A percentile compares a stretch with the other conserved stretches of the same genome.
phyloP scores from a whole-genome alignment of 2,888 invertebrate genomes.

The Carcina quercana region DNA sequence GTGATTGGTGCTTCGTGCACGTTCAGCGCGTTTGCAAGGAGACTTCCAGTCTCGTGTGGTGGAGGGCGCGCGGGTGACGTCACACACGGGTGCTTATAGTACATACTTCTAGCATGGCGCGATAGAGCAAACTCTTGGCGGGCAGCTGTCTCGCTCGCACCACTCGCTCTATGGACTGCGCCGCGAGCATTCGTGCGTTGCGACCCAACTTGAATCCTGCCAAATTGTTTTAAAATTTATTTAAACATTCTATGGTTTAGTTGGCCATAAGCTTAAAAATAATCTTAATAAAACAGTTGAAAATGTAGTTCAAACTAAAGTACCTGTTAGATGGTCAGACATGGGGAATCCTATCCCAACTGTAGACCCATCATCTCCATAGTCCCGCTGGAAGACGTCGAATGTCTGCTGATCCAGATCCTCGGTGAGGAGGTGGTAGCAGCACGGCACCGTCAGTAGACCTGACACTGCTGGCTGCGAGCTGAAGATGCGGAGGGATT shows the following conservation, averaged over 20 bases:
- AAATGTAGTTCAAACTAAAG: background rate
- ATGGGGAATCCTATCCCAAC: slow-evolving; percentile 77
- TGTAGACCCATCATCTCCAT: slow-evolving; percentile 24
- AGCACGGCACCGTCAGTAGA: slow-evolving; percentile 90
- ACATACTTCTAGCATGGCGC: slow-evolving; percentile 83
- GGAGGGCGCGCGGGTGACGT: background rate
- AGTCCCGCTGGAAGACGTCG: slow-evolving; percentile 55
- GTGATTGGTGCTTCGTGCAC: too few species aligned
- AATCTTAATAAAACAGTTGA: too few species aligned
- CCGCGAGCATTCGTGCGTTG: slow-evolving; percentile 89
- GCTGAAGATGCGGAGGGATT: slow-evolving; percentile 80
- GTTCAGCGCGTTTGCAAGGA: too few species aligned
- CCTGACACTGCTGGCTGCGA: slow-evolving; percentile 67
- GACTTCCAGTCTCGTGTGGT: too few species aligned
- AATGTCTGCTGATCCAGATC: slow-evolving; percentile 28
- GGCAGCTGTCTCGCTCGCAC: slow-evolving; percentile 71
- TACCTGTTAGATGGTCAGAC: slow-evolving; percentile 72
- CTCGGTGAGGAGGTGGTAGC: slow-evolving; percentile 88
- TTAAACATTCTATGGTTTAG: too few species aligned
- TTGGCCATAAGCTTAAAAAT: too few species aligned
- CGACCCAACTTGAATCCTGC: slow-evolving; percentile 74
- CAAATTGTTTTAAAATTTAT: too few species aligned
- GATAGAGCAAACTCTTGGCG: slow-evolving; percentile 79
- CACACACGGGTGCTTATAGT: background rate
- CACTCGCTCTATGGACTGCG: slow-evolving; percentile 87